Conservation (phyloP, 2,888 invertebrate genomes). For the Drosophila demipolita region DNA sequence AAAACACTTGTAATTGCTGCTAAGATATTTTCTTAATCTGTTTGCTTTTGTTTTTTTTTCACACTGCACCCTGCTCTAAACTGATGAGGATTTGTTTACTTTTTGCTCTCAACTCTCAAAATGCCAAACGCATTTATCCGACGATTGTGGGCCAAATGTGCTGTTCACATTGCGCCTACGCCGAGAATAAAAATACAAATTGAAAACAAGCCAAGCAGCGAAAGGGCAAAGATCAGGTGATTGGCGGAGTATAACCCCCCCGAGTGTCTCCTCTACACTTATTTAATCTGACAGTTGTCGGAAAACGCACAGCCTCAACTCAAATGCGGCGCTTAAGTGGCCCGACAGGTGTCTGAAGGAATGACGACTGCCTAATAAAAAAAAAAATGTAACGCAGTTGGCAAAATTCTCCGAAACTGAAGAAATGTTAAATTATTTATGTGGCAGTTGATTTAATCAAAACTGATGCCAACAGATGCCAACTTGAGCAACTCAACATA, state of each 20-base stretch:
- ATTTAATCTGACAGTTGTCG: constrained; percentile 20
- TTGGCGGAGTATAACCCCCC: neutral
- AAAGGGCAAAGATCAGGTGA: constrained; percentile 51
- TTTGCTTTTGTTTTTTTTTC: constrained; percentile 11
- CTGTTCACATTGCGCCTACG: constrained; percentile 48
- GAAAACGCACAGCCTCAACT: neutral
- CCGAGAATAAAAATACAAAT: constrained; percentile 36
- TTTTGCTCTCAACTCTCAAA: constrained; percentile 39
- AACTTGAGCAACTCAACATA: neutral
- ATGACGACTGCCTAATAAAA: neutral
- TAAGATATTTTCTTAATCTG: constrained; percentile 35
- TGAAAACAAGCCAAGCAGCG: constrained; percentile 59
- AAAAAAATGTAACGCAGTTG: neutral
- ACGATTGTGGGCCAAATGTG: constrained; percentile 69
- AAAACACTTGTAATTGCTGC: constrained; percentile 71
- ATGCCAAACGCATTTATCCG: constrained; percentile 69
- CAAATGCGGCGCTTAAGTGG: constrained; percentile 19
- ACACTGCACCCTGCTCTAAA: neutral
- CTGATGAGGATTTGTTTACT: constrained; percentile 49
- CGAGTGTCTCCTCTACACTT: constrained; percentile 8
- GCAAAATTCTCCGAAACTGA: neutral
- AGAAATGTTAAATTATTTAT: constrained; percentile 25
- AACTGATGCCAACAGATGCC: neutral
- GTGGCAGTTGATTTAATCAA: constrained; percentile 32
- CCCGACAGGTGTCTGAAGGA: constrained; percentile 42